Evolutionary conservation across 1,140 invertebrate species (phyloP), one percentile per base, ranked within the genome.

Genomic region (Cydia amplana): DNA sequence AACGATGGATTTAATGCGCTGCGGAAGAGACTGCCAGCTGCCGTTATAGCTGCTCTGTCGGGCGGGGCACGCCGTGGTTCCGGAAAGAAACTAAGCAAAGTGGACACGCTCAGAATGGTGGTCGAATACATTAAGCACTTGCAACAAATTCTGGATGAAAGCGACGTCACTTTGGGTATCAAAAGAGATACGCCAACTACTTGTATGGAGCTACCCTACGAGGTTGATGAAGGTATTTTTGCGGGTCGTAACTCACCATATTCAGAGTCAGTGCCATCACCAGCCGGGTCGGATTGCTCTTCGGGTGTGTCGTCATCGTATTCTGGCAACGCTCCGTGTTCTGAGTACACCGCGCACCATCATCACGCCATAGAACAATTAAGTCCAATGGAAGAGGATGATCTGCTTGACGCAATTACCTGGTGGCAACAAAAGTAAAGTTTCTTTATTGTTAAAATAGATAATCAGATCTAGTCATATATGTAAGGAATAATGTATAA

Each of bases 51-150:
- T 83, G 97, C 95, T 73, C 93, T 97, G 75, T 94, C 94, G n/a
- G 94, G 94, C 36, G 94, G 94, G 0, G 92, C 95, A 0, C 94
- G 95, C 0, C 93, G 96, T 4, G 95, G 96, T 6, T 95, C 95
- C 9, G 94, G 94, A 79, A 99, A 99, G 89, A 98, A 99, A 87
- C 94, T 99, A 1, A 98, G 97, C 87, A 99, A 99, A 94, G 98
- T 99, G 5, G 98, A 99, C 87, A 99, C 98, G 0, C 90, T 99
- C 10, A 94, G 96, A 76, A 96, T 98, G 93, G 98, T 98, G 0
- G 98, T 99, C 0, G 97, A 99, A 86, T 99, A 99, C 88, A 99
- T 99, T 82, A 94, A 96, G 74, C 95, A 97, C 76, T 93, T 99
- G 20, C 96, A 99, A 85, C 95, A 95, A 78, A 89, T 99, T 65